phyloP scores from a whole-genome alignment of 92 coral and sea anemone genomes.

The Blastomussa wellsi region DNA sequence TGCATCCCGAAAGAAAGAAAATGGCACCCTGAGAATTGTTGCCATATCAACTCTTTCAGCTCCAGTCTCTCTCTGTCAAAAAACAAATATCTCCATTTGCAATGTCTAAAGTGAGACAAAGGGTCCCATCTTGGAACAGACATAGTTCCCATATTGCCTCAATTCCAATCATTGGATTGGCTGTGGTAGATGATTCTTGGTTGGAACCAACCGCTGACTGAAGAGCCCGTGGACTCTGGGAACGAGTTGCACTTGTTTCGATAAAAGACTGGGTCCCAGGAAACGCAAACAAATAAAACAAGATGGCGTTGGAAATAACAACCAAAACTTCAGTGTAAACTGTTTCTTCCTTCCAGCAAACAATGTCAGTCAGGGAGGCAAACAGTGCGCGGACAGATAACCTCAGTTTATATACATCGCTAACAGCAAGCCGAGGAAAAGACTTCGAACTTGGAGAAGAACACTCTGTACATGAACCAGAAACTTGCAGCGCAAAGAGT shows the following conservation, averaged over 20 bases:
- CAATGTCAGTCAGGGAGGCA: constrained; percentile 31
- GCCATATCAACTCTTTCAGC: no score
- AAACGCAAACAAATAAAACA: background rate
- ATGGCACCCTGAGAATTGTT: no score
- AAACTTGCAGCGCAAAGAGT: constrained; percentile 15
- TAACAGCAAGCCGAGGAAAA: constrained; percentile 32
- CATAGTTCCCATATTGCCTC: no score
- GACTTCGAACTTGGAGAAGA: constrained; percentile 40
- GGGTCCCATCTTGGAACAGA: no score
- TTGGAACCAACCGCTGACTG: no score
- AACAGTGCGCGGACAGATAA: constrained; percentile 29
- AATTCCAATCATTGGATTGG: no score
- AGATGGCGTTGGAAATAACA: constrained; percentile 18
- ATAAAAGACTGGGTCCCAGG: constrained; percentile 40
- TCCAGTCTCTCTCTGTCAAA: no score
- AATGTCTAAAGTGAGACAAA: no score
- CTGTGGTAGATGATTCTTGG: no score
- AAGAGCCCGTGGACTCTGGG: background rate
- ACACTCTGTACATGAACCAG: constrained; percentile 13
- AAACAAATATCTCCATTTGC: no score
- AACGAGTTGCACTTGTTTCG: background rate
- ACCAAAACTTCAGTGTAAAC: no score
- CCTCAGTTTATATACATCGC: constrained; percentile 30
- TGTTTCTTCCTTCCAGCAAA: background rate
- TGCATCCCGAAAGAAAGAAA: no score